These are phyloP conservation scores for Linepithema humile DNA, from an alignment of 1,140 invertebrate genomes.

Conservation along the genomic window DNA sequence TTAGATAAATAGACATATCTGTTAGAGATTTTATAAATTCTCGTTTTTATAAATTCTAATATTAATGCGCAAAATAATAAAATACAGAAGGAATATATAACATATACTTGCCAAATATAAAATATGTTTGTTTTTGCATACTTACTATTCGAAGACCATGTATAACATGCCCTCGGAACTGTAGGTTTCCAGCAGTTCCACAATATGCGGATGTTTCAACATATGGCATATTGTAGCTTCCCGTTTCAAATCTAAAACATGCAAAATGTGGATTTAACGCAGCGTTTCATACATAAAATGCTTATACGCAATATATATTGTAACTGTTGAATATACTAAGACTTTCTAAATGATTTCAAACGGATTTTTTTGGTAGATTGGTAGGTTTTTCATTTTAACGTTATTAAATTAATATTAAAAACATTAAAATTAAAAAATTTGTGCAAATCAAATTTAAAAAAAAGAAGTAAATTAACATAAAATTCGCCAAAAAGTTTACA, in stretches of 20 bases:
- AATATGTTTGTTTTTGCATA: slow-evolving; percentile 72
- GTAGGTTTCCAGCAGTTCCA: slow-evolving; percentile 98
- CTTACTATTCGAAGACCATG: slow-evolving; percentile 99
- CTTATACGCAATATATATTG: background rate
- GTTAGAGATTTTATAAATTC: background rate
- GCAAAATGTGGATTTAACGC: slow-evolving; percentile 18
- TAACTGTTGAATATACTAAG: background rate
- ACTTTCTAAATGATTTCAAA: too few relatives aligned
- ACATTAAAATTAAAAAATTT: background rate
- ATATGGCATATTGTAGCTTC: slow-evolving; percentile 99
- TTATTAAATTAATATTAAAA: too few relatives aligned
- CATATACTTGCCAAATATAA: background rate
- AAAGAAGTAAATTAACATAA: background rate
- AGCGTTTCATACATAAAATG: background rate
- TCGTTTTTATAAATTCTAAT: background rate
- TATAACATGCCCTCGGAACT: slow-evolving; percentile 99
- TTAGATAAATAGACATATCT: background rate
- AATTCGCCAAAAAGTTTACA: background rate
- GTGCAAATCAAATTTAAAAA: background rate
- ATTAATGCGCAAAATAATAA: background rate
- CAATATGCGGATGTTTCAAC: slow-evolving; percentile 99
- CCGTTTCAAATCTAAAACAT: slow-evolving; percentile 95
- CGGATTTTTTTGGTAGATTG: too few relatives aligned
- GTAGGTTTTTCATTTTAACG: too few relatives aligned
- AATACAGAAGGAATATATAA: background rate